These are phyloP conservation scores for Hyperoplus immaculatus DNA, from an alignment of 2,797 vertebrate species.

Conservation along the genomic window DNA sequence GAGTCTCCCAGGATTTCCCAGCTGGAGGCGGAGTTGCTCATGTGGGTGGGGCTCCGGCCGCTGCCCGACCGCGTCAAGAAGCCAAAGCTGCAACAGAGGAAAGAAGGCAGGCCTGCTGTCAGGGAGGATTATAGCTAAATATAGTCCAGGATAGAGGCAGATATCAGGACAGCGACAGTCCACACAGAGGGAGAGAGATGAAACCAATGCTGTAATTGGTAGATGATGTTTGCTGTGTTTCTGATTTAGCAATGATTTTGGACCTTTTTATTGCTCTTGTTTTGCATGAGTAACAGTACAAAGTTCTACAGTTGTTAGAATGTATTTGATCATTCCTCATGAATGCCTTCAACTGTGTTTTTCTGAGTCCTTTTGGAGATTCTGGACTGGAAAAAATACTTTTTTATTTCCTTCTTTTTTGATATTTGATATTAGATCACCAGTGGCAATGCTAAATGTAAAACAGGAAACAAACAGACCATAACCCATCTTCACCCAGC, in stretches of 20 bases:
- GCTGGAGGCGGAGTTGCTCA: conserved; percentile 77
- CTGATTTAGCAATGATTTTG: conserved; percentile 1
- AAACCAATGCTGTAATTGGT: not conserved
- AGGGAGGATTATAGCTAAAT: conserved; percentile 77
- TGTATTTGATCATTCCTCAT: not conserved
- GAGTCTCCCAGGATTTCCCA: conserved; percentile 90
- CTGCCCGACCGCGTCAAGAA: conserved; percentile 87
- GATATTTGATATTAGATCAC: not conserved
- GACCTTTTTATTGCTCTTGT: not conserved
- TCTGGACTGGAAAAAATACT: not conserved
- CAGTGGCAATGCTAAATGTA: too few species aligned
- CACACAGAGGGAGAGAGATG: conserved; percentile 12
- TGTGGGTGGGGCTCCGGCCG: conserved; percentile 71
- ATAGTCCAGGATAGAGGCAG: conserved; percentile 52
- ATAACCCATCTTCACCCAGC: not conserved
- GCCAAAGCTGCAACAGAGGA: conserved; percentile 88
- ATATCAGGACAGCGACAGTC: conserved; percentile 24
- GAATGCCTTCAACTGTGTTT: not conserved
- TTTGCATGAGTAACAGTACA: not conserved
- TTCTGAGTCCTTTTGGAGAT: not conserved
- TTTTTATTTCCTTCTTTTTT: not conserved
- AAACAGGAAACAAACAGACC: not conserved
- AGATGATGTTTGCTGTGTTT: conserved; percentile 14
- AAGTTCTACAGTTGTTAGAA: not conserved
- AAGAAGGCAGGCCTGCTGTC: conserved; percentile 58